Base-by-base conservation (phyloP, 2,797 vertebrate species). In the Aulostomus chinensis region DNA sequence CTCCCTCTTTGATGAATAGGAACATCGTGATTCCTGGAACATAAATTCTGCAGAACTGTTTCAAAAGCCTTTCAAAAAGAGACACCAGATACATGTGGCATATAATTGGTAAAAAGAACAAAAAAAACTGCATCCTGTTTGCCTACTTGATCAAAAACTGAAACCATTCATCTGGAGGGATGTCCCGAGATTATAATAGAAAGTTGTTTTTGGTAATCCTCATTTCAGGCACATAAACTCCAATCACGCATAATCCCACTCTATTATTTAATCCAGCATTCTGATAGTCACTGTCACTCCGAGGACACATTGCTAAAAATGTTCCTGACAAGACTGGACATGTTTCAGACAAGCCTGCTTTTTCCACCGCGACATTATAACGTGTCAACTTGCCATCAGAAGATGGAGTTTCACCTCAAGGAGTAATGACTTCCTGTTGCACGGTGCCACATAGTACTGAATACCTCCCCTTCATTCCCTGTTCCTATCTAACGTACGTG, bases 301-400 rank as follows among this genome's bases (percentile, higher is more conserved):
- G n/a, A 28, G 48, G 55, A 75, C 41, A 60, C 59, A 71, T 53
- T 38, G 32, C 21, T 37, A 60, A 47, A 77, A 72, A 66, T 58
- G 74, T 65, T 54, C 46, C 60, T 3, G 34, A 66, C 88, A 69
- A 52, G 91, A 50, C 63, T 9, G 20, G 68, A 73, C 91, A 33
- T 37, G 91, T 84, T 85, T 85, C 75, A 66, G 81, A 86, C 86
- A 86, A 85, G 70, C 86, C 81, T 76, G 87, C 83, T 85, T 49
- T n/a, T 66, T 69, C 86, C 68, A 79, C 77, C 63, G 8, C 11
- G 3, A 34, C 67, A 66, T 79, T 17, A 26, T 68, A 87, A 85
- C 71, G 73, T 82, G 84, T 74, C 58, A 55, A 73, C 78, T 86
- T 88, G 85, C 85, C 78, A 74, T 15, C 1, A 21, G 17, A 24